phyloP scores from a whole-genome alignment of 2,888 invertebrate species.

The Drosophila meridionalis region DNA sequence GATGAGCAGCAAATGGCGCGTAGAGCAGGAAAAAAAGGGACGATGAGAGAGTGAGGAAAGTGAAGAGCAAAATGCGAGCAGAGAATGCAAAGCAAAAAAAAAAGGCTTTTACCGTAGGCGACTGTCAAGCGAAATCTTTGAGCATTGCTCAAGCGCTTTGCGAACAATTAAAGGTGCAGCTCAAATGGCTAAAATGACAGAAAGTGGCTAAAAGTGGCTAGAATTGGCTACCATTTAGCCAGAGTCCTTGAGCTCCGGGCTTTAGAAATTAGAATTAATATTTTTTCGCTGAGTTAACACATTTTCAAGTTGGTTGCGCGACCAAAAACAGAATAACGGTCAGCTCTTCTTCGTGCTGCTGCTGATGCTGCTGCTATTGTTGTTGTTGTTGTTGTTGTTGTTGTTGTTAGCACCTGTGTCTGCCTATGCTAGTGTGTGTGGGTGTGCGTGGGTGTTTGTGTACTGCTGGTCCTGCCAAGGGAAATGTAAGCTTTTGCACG shows the following conservation, averaged over 20 bases:
- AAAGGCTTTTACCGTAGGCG: slow-evolving; percentile 25
- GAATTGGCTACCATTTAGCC: slow-evolving; percentile 48
- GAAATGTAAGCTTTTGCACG: slow-evolving; percentile 51
- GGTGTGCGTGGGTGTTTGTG: slow-evolving; percentile 24
- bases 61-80: slow-evolving; percentile 6
- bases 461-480: slow-evolving; percentile 27
- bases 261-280: slow-evolving; percentile 79
- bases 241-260: slow-evolving; percentile 24
- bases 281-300: slow-evolving; percentile 71
- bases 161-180: slow-evolving; percentile 66
- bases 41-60: neutral
- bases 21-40: slow-evolving; percentile 7
- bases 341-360: slow-evolving; percentile 44
- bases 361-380: slow-evolving; percentile 29
- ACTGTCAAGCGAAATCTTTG: slow-evolving; percentile 39
- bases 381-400: slow-evolving; percentile 38
- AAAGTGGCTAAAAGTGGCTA: slow-evolving; percentile 15
- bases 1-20: slow-evolving; percentile 68
- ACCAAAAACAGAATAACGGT: slow-evolving; percentile 66
- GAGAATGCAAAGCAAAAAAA: slow-evolving; percentile 5
- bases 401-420: slow-evolving; percentile 40
- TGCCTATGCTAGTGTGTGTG: slow-evolving; percentile 11
- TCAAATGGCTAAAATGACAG: slow-evolving; percentile 36
- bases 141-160: slow-evolving; percentile 43
- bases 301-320: slow-evolving; percentile 77